Evolutionary conservation across 2,113 vertebrate species (phyloP).

Genomic region (Cryptotis parvus): DNA sequence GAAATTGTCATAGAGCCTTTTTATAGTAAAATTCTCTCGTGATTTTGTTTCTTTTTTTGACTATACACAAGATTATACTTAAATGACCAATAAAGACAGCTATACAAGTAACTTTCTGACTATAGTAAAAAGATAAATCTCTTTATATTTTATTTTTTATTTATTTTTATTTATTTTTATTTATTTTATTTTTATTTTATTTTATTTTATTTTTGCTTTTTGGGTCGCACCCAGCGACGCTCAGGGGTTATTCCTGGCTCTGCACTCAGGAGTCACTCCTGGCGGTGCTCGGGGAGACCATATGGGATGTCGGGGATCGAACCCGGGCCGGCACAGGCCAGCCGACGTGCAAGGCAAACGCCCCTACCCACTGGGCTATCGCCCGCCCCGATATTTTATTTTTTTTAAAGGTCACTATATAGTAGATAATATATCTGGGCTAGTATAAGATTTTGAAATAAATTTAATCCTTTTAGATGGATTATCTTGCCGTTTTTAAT

Average conservation of each 20-base stretch:
- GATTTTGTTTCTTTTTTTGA: constrained; percentile 8
- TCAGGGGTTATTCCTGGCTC: too few relatives aligned
- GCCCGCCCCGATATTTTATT: too few relatives aligned
- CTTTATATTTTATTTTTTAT: neutral
- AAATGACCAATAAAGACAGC: neutral
- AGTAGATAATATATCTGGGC: neutral
- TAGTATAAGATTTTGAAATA: constrained; percentile 36
- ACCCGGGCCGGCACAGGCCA: too few relatives aligned
- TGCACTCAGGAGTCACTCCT: too few relatives aligned
- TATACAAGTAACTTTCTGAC: neutral
- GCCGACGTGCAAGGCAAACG: too few relatives aligned
- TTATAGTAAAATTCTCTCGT: neutral
- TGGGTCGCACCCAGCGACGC: too few relatives aligned
- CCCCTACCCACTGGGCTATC: too few relatives aligned
- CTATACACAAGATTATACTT: constrained; percentile 2
- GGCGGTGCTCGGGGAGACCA: too few relatives aligned
- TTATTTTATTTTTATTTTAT: too few relatives aligned
- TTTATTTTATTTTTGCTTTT: too few relatives aligned
- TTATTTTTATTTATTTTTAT: too few relatives aligned
- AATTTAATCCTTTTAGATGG: constrained; percentile 47
- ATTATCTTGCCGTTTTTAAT: constrained; percentile 55
- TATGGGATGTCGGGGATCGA: too few relatives aligned
- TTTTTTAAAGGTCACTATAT: neutral
- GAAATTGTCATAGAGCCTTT: constrained; percentile 14
- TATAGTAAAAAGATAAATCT: neutral